Conservation (phyloP, 2,888 invertebrate genomes). For the Argyra leucocephala region DNA sequence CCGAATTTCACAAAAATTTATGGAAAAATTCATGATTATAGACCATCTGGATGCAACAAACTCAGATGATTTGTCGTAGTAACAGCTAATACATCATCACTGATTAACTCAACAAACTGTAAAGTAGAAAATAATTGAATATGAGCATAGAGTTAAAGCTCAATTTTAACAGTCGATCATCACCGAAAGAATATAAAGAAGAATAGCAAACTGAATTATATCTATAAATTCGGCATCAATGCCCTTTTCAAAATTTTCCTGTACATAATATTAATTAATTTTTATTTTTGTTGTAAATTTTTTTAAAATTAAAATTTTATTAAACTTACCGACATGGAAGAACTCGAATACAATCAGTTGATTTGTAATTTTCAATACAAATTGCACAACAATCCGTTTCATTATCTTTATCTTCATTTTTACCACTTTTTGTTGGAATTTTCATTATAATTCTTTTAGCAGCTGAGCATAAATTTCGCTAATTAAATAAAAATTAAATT, state of each 20-base stretch:
- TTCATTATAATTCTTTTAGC: slow-evolving; percentile 89
- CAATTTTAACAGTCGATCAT: too few species aligned
- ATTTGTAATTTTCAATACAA: slow-evolving; percentile 86
- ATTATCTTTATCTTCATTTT: slow-evolving; percentile 73
- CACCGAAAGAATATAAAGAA: too few species aligned
- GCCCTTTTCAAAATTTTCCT: not conserved
- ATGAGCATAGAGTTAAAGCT: too few species aligned
- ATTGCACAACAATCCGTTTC: slow-evolving; percentile 90
- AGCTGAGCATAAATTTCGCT: slow-evolving; percentile 83
- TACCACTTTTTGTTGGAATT: slow-evolving; percentile 82
- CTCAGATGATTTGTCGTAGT: too few species aligned
- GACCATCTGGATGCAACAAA: too few species aligned
- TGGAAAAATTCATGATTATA: too few species aligned
- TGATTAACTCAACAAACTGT: too few species aligned
- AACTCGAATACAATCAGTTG: slow-evolving; percentile 74
- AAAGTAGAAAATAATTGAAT: too few species aligned
- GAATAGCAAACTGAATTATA: too few species aligned
- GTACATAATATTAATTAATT: not conserved
- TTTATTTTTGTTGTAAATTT: slow-evolving; percentile 13
- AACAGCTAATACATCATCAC: too few species aligned
- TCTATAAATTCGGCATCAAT: too few species aligned
- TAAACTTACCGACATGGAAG: slow-evolving; percentile 78
- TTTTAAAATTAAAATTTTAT: not conserved
- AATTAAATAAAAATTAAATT: slow-evolving; percentile 38
- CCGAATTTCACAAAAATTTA: too few species aligned